Conservation (phyloP, 2,888 invertebrate species). For the Dinocampus coccinellae region DNA sequence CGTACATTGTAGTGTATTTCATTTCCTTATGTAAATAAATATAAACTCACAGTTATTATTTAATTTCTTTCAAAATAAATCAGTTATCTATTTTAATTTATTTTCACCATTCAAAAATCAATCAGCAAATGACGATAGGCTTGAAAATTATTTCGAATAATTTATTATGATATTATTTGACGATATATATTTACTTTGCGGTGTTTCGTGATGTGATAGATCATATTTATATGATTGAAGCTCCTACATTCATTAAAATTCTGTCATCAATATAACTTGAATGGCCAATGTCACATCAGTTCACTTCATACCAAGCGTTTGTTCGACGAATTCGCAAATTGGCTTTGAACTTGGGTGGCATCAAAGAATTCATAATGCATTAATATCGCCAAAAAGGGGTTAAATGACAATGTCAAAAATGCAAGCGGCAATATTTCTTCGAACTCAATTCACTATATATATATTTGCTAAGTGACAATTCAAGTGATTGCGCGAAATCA, state of each 20-base stretch:
- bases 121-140: not conserved
- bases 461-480: not conserved
- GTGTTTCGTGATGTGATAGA: not conserved
- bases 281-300: slow-evolving; percentile 26
- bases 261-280: not conserved
- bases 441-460: not conserved
- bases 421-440: not conserved
- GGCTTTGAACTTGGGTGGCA: slow-evolving; percentile 23
- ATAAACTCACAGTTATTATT: too few relatives aligned
- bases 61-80: too few relatives aligned
- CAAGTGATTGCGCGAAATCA: not conserved
- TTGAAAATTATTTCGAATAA: not conserved
- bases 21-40: not conserved
- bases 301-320: slow-evolving; percentile 27
- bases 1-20: not conserved
- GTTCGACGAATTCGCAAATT: slow-evolving; percentile 34
- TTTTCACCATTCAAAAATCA: not conserved
- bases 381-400: slow-evolving; percentile 4
- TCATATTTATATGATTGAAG: not conserved
- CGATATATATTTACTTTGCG: not conserved
- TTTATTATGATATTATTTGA: not conserved
- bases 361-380: not conserved
- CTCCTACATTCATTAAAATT: not conserved
- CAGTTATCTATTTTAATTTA: too few relatives aligned
- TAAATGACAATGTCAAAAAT: slow-evolving; percentile 7